Evolutionary conservation across 2,113 vertebrate species (phyloP), one percentile per base, ranked within the genome.

Genomic region (Oncorhynchus keta): DNA sequence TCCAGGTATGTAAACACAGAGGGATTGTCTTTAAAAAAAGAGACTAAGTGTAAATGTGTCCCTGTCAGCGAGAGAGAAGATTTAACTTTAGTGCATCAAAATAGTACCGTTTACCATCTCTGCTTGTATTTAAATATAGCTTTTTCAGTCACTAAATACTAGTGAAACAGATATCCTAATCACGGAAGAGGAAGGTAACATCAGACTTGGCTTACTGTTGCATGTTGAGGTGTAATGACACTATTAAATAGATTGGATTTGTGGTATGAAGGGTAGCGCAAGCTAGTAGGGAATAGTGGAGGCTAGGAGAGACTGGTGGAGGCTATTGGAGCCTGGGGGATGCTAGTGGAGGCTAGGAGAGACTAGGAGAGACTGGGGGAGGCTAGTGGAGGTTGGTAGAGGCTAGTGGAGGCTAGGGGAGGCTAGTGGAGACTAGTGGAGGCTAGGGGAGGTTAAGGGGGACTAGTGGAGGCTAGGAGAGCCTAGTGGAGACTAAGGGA

Each of bases 1-100:
- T 22, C 64, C 57, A 39, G 74, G 68, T 76, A 84, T 55, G 79
- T 26, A 51, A 73, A 30, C 48, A 70, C 49, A 28, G 24, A 30
- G 61, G 75, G 83, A 78, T 74, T 71, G 30, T 74, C 75, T 81
- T 83, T 66, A 32, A 77, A 61, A 61, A 72, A 11, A 76, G 81
- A 22, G 79, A 24, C 67, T 81, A 81, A 69, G 89, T 89, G 86
- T 92, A 90, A 91, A 92, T 91, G 71, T 89, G 89, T 89, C 71
- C 81, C 84, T 89, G 91, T 92, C 88, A 90, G 78, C 87, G 28
- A 67, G 67, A 20, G 13, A 28, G 70, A 8, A 84, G 90, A 89
- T 82, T 1, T 79, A 88, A 79, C 81, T 77, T 83, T 80, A 76
- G 74, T 88, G 80, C 76, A 76, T 87, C 83, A 82, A 87, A 91